A percentile compares a stretch with the other conserved stretches of the same genome.
Conservation (phyloP, 2,888 invertebrate species). For the Bimastos eiseni region DNA sequence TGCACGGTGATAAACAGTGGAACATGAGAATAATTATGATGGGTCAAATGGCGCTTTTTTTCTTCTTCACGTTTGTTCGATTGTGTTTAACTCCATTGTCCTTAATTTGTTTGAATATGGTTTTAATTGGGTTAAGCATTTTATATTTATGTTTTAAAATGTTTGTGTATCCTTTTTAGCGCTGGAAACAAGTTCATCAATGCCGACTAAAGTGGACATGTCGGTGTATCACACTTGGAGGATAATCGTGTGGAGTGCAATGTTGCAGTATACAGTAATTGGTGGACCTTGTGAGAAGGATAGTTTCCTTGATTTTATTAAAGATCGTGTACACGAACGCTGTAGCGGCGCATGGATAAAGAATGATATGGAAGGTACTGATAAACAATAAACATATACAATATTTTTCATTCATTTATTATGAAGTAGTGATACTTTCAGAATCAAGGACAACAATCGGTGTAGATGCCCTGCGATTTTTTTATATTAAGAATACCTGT, state of each 20-base stretch:
- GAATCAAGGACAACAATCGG: no score
- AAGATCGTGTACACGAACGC: background rate
- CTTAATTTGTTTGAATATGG: background rate
- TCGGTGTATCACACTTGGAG: background rate
- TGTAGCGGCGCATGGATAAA: background rate
- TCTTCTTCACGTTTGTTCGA: background rate
- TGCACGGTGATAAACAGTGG: no score
- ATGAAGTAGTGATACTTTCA: no score
- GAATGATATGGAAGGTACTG: background rate
- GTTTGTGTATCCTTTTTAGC: background rate
- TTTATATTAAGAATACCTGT: background rate
- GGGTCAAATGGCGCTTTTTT: no score
- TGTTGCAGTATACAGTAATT: background rate
- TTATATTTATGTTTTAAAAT: background rate
- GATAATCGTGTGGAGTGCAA: background rate
- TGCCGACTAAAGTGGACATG: background rate
- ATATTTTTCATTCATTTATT: no score
- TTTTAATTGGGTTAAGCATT: background rate
- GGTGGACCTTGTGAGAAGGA: slow-evolving; percentile 4
- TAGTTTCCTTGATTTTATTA: background rate
- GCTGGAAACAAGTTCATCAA: background rate
- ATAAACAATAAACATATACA: background rate
- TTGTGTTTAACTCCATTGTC: no score
- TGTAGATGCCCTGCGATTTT: no score
- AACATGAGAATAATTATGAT: no score